Percentiles rank a stretch among this genome's conserved stretches.
Conservation (phyloP, 1,140 invertebrate species). For the Drosophila kepulauana region DNA sequence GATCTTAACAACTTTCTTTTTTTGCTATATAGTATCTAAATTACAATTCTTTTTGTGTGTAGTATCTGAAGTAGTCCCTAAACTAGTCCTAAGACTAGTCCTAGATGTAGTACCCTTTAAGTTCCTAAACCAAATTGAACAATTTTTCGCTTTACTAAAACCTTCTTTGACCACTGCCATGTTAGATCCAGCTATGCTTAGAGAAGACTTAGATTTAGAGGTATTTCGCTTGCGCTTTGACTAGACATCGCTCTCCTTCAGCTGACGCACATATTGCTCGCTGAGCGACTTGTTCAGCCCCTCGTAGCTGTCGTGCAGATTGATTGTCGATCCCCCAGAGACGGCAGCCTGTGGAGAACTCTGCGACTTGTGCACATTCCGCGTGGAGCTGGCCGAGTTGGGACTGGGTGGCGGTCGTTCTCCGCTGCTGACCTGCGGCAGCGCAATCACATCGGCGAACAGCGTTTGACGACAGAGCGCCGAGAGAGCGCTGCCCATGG, state of each 20-base stretch:
- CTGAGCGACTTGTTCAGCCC: slow-evolving; percentile 75
- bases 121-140: too few relatives aligned
- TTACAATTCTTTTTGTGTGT: too few relatives aligned
- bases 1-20: too few relatives aligned
- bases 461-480: slow-evolving; percentile 76
- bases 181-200: slow-evolving; percentile 40
- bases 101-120: too few relatives aligned
- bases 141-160: too few relatives aligned
- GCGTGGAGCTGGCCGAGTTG: slow-evolving; percentile 3
- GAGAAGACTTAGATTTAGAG: slow-evolving; percentile 50
- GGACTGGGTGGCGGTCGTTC: slow-evolving; percentile 63
- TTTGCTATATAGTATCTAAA: too few relatives aligned
- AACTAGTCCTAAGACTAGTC: too few relatives aligned
- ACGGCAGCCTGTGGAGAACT: slow-evolving; percentile 71
- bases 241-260: slow-evolving; percentile 81
- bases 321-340: background rate
- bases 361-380: slow-evolving; percentile 74
- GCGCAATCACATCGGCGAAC: slow-evolving; percentile 65
- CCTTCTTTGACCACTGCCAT: background rate
- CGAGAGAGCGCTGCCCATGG: slow-evolving; percentile 63
- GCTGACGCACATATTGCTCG: slow-evolving; percentile 78
- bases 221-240: slow-evolving; percentile 37
- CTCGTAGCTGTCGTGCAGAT: slow-evolving; percentile 35
- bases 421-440: slow-evolving; percentile 56
- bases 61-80: too few relatives aligned